Evolutionary conservation across 2,113 vertebrate genomes (phyloP).

Genomic region (Puntigrus tetrazona): DNA sequence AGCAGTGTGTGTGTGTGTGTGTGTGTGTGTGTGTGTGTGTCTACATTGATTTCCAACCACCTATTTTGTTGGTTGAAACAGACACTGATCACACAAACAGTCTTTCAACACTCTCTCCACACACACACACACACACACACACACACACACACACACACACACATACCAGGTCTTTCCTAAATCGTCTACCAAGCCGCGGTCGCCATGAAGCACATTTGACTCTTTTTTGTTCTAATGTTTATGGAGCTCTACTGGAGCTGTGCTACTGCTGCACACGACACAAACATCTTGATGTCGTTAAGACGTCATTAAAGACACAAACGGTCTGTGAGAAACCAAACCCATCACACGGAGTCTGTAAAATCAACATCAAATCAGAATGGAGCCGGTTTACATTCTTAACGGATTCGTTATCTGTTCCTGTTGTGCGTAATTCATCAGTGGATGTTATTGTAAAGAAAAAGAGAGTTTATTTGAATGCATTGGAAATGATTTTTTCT

Average conservation of each 20-base stretch:
- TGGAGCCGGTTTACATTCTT: background rate
- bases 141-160: too few species aligned
- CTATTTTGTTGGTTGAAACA: conserved; percentile 18
- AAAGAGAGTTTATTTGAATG: background rate
- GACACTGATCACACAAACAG: conserved; percentile 22
- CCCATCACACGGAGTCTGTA: conserved; percentile 34
- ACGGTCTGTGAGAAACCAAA: conserved; percentile 35
- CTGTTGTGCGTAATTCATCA: background rate
- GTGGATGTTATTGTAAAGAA: conserved; percentile 4
- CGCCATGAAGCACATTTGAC: conserved; percentile 62
- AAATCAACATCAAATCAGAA: background rate
- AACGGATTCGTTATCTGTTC: background rate
- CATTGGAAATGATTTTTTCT: background rate
- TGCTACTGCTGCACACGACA: conserved; percentile 62
- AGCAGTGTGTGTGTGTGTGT: conserved; percentile 38
- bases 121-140: background rate
- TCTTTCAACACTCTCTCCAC: conserved; percentile 45
- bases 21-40: background rate
- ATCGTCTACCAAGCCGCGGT: background rate
- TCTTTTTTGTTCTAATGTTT: conserved; percentile 70
- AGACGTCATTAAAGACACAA: conserved; percentile 41
- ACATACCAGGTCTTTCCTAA: too few species aligned
- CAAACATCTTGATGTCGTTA: conserved; percentile 81
- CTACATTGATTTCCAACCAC: conserved; percentile 10
- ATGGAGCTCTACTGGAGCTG: conserved; percentile 58